These are phyloP conservation scores for Pangasius krempfi DNA, from an alignment of 2,797 vertebrate genomes.

Conservation along the genomic window DNA sequence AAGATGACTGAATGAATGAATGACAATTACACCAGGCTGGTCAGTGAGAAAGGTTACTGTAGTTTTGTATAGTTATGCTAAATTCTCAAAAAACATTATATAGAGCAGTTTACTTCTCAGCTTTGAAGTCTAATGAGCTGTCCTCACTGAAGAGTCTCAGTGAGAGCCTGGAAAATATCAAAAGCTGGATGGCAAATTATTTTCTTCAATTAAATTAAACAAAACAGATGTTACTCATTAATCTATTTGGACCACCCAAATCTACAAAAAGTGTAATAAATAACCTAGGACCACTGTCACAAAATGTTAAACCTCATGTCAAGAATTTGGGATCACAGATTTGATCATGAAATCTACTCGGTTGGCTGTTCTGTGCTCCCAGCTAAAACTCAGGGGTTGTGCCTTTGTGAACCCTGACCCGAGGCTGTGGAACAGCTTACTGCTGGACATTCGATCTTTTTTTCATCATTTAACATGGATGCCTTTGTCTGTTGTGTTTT, in stretches of 20 bases:
- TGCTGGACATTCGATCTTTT: not conserved
- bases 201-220: not conserved
- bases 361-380: not conserved
- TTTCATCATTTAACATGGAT: not conserved
- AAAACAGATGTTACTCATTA: not conserved
- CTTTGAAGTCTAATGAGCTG: conserved; percentile 1
- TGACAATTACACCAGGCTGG: not conserved
- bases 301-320: not conserved
- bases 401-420: not conserved
- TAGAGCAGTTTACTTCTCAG: not conserved
- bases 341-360: not conserved
- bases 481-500: not conserved
- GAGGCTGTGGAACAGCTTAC: not conserved
- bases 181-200: not conserved
- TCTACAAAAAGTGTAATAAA: not conserved
- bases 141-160: not conserved
- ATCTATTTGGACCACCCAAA: not conserved
- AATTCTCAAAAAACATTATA: not conserved
- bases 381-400: not conserved
- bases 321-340: not conserved
- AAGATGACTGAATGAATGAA: not conserved
- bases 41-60: not conserved
- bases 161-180: not conserved
- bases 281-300: not conserved
- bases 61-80: not conserved